Conservation (phyloP, 2,888 invertebrate species). For the Camponotus fellah region DNA sequence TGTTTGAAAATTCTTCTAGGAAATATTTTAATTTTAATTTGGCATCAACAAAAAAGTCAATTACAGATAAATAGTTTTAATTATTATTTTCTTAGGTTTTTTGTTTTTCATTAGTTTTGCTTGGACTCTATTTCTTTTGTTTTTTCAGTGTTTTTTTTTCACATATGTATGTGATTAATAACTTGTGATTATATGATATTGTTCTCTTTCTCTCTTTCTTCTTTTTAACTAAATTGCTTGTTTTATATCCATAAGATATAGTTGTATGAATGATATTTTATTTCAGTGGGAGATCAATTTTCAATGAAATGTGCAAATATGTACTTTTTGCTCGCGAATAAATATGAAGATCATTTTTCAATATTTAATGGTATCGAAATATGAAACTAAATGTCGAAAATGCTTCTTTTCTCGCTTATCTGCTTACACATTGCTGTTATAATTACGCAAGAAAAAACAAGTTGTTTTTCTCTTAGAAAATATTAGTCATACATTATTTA, state of each 20-base stretch:
- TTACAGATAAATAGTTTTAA: neutral
- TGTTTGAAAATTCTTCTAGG: constrained; percentile 4
- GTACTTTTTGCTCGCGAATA: neutral
- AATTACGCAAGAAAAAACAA: neutral
- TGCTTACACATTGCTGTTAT: neutral
- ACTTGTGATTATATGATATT: neutral
- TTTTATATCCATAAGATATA: neutral
- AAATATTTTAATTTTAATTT: constrained; percentile 16
- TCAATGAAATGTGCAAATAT: neutral
- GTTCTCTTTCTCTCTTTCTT: neutral
- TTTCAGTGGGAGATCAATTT: neutral
- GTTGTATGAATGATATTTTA: neutral
- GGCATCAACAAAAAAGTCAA: neutral
- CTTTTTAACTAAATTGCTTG: neutral
- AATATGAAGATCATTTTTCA: constrained; percentile 1
- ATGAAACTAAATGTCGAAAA: neutral
- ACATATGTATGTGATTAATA: neutral
- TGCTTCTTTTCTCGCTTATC: constrained; percentile 1
- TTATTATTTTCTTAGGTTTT: neutral
- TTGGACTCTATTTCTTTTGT: neutral
- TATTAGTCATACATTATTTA: neutral
- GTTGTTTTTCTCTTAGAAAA: neutral
- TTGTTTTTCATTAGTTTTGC: neutral
- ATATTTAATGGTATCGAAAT: neutral
- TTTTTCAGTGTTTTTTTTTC: neutral